Percentiles rank a stretch among this genome's conserved stretches.
These are phyloP conservation scores for Eilema caniola DNA, from an alignment of 2,888 invertebrate species.

Conservation along the genomic window DNA sequence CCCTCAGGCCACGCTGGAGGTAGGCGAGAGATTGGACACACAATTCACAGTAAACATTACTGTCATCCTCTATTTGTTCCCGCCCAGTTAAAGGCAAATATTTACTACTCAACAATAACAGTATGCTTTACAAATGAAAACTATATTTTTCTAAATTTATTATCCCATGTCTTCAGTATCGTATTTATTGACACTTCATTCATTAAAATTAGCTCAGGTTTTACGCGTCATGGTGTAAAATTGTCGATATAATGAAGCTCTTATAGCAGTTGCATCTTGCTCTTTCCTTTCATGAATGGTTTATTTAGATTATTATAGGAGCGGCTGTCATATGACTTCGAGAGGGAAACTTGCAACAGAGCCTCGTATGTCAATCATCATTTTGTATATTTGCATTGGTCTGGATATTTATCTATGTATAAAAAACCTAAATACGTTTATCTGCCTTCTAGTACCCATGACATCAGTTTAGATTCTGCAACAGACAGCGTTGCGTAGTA, in stretches of 20 bases:
- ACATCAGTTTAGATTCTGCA: no score
- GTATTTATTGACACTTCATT: neutral
- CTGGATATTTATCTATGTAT: no score
- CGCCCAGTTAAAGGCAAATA: neutral
- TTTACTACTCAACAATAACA: conserved; percentile 3
- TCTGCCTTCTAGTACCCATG: no score
- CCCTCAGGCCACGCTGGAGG: neutral
- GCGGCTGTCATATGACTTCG: no score
- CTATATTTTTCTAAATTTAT: neutral
- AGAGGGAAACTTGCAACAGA: no score
- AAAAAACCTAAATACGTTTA: no score
- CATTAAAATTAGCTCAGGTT: neutral
- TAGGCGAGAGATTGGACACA: conserved; percentile 1
- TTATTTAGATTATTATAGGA: no score
- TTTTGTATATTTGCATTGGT: no score
- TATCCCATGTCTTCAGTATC: no score
- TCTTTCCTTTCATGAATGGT: no score
- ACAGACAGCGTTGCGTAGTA: neutral
- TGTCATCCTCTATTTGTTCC: conserved; percentile 6
- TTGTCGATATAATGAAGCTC: neutral
- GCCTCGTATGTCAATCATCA: no score
- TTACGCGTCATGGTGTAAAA: neutral
- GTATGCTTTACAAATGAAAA: neutral
- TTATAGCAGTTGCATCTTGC: neutral
- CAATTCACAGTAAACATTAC: conserved; percentile 8